Evolutionary conservation across 2,797 vertebrate species (phyloP).

Genomic region (Telmatherina bonti): DNA sequence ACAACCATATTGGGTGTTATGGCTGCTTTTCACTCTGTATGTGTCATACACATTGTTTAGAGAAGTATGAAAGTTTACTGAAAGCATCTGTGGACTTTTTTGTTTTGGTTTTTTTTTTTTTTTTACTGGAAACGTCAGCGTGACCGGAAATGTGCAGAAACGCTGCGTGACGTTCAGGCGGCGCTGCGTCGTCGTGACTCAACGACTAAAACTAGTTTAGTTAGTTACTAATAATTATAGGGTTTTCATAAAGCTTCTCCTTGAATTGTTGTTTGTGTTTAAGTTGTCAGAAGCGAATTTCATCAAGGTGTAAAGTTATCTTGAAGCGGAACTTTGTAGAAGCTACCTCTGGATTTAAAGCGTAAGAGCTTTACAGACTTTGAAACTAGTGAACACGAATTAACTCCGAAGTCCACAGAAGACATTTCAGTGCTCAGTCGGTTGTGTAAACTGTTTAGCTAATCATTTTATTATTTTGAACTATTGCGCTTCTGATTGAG

Average conservation of each 20-base stretch:
- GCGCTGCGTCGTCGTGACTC: not conserved
- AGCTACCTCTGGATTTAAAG: constrained; percentile 18
- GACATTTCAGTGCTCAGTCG: not conserved
- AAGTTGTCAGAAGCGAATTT: rapidly evolving
- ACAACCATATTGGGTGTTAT: not conserved
- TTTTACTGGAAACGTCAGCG: constrained; percentile 52
- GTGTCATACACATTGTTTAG: not conserved
- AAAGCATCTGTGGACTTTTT: not conserved
- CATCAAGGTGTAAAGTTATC: not conserved
- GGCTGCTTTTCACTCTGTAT: not conserved
- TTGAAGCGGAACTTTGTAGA: not conserved
- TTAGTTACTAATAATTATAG: not conserved
- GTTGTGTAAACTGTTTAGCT: not conserved
- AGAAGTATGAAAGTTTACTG: no score
- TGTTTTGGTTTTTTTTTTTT: not conserved
- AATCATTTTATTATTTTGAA: not conserved
- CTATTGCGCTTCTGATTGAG: not conserved
- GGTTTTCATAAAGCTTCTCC: not conserved
- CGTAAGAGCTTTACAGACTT: not conserved
- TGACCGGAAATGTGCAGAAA: constrained; percentile 53
- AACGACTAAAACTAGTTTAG: constrained; percentile 9
- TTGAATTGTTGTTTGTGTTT: not conserved
- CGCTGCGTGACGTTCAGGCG: not conserved
- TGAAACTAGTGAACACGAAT: constrained; percentile 38
- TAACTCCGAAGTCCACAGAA: not conserved